These are phyloP conservation scores for Neofelis nebulosa DNA, from an alignment of 2,113 vertebrate genomes.

Conservation along the genomic window DNA sequence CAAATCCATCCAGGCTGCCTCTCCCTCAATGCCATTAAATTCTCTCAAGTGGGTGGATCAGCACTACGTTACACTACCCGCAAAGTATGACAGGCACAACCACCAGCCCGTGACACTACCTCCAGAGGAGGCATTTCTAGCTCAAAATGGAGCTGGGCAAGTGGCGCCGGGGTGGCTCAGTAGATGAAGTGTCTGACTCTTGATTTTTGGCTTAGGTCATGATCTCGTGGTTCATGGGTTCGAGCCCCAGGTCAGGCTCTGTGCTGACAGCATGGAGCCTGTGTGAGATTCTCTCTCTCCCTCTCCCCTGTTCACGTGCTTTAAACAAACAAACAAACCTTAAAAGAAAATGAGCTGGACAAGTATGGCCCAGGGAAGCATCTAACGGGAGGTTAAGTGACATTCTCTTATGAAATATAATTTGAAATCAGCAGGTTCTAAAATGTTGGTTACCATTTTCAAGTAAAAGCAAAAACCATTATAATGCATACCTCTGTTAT, in stretches of 20 bases:
- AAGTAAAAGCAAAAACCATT: neutral
- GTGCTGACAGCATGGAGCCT: too few species aligned
- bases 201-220: too few species aligned
- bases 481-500: neutral
- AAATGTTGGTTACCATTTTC: neutral
- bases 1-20: neutral
- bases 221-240: too few species aligned
- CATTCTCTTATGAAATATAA: neutral
- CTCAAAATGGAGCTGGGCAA: neutral
- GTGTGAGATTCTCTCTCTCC: too few species aligned
- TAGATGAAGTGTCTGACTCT: too few species aligned
- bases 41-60: neutral
- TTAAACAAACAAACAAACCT: too few species aligned
- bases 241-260: too few species aligned
- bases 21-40: neutral
- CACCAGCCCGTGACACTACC: neutral
- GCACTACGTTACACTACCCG: fast-evolving
- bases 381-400: neutral
- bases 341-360: neutral
- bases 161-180: too few species aligned
- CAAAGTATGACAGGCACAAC: neutral
- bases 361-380: neutral
- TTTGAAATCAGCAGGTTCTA: neutral
- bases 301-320: too few species aligned
- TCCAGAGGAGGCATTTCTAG: neutral